Base-by-base conservation (phyloP, 2,797 vertebrate species). In the Erethizon dorsatum region DNA sequence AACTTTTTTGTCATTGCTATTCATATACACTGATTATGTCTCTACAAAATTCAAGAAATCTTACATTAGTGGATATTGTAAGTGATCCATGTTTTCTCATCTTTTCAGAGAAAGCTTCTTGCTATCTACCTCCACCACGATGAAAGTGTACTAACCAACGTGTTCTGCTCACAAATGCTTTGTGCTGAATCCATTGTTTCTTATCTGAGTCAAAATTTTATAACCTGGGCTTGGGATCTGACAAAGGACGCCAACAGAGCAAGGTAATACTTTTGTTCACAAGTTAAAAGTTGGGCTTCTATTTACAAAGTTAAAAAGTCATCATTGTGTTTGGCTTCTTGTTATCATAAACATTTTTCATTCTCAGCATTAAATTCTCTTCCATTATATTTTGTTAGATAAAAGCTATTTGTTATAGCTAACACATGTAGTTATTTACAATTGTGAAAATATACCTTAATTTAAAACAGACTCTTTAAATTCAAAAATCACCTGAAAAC, bases 71-170 rank as follows among this genome's bases (percentile, higher is more conserved):
- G 82, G 14, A 92, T 59, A 56, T 97, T 96, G 93, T 94, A 93
- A 93, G 84, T 97, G 31, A 93, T 93, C 73, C 59, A 6, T 91
- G 18, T 98, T 97, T 97, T 95, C 56, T 98, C 3, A 0, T 98
- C 85, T 98, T 98, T 98, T 84, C 99, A 99, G 99, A 99, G 99
- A 99, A 99, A 99, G 99, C 99, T 99, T 97, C 99, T 99, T 98
- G 99, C 99, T 98, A 99, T 99, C 99, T 99, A 99, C 99, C 99
- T 99, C 99, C 99, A 99, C 99, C 99, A 99, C 0, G 99, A 99
- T 95, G 99, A 99, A 99, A 99, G 99, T 96, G 99, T 99, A 97
- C 99, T 99, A 98, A 99, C 99, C 98, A 99, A 99, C 6, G 99
- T 99, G 95, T 99, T 99, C 99, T 99, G 99, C 99, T 99, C 99